Base-by-base conservation (phyloP, 2,797 vertebrate species). In the Tolypeutes matacus region DNA sequence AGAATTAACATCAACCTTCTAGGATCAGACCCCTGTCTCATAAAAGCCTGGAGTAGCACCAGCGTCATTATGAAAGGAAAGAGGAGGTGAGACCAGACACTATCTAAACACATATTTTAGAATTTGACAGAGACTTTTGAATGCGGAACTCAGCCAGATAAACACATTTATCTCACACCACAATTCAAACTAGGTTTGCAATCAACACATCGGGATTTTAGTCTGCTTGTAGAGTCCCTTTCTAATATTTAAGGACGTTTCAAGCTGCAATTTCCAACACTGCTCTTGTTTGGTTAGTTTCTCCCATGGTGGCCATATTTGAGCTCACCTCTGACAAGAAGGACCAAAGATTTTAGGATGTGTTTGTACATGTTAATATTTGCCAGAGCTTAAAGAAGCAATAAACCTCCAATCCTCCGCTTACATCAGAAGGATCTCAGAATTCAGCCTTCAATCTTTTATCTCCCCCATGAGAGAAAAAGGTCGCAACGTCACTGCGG, bases 1-100 rank as follows among this genome's bases (percentile, higher is more conserved):
- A 56, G 78, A 91, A 64, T 95, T 69, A 83, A 82, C 67, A 75
- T 62, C 67, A 77, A 93, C 90, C 90, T 62, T 46, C 70, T 60
- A 82, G 42, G 72, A 67, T 56, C 51, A 58, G 85, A 82, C 14
- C 62, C 73, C 29, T 64, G 76, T 39, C 78, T 95, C 94, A 15
- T 78, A 80, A 97, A 89, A 91, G 42, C 93, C 70, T 72, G 1
- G 39, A 58, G 77, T 73, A 92, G 94, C 96, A 96, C 92, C 96
- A 97, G 96, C 97, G 87, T 11, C 7, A 88, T 86, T 90, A 65
- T 73, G 78, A 94, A 80, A 70, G 36, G 23, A 60, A 83, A 89
- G 89, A 62, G 64, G 87, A 85, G 82, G 39, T 29, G 15, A 13
- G 53, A 34, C 84, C 49, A 75, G 86, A 81, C 86, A 86, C 76